phyloP scores from a whole-genome alignment of 2,888 invertebrate genomes.

The Amblyjoppa fuscipennis region DNA sequence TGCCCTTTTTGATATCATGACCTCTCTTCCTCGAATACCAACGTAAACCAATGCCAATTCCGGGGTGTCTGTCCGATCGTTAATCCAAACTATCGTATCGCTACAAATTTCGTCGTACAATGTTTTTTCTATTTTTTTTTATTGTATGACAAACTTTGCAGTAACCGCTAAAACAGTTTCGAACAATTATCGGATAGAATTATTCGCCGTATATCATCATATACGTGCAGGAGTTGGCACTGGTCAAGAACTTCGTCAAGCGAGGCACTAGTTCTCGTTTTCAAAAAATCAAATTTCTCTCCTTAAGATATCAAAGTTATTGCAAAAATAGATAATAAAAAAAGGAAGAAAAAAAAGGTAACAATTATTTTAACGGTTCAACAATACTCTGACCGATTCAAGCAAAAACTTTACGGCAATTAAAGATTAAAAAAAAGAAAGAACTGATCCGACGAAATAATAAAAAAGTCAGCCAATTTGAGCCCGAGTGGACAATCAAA shows the following conservation, averaged over 20 bases:
- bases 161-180: background rate
- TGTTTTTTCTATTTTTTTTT: background rate
- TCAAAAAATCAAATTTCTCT: conserved; percentile 18
- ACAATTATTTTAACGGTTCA: background rate
- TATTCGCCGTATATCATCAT: background rate
- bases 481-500: conserved; percentile 15
- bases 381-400: conserved; percentile 2
- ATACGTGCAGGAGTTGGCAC: conserved; percentile 13
- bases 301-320: conserved; percentile 14
- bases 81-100: background rate
- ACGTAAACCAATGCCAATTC: conserved; percentile 30
- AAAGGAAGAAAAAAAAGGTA: background rate
- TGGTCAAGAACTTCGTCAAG: conserved; percentile 31
- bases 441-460: background rate
- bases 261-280: conserved; percentile 15
- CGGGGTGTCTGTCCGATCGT: background rate
- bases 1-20: conserved; percentile 28
- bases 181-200: background rate
- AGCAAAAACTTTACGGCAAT: conserved; percentile 10
- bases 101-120: background rate
- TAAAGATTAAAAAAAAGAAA: background rate
- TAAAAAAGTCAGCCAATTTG: conserved; percentile 6
- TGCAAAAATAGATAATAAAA: background rate
- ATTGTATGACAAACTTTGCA: background rate
- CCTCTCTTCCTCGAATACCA: conserved; percentile 30